These are phyloP conservation scores for Ondatra zibethicus DNA, from an alignment of 2,113 vertebrate genomes.

Conservation along the genomic window DNA sequence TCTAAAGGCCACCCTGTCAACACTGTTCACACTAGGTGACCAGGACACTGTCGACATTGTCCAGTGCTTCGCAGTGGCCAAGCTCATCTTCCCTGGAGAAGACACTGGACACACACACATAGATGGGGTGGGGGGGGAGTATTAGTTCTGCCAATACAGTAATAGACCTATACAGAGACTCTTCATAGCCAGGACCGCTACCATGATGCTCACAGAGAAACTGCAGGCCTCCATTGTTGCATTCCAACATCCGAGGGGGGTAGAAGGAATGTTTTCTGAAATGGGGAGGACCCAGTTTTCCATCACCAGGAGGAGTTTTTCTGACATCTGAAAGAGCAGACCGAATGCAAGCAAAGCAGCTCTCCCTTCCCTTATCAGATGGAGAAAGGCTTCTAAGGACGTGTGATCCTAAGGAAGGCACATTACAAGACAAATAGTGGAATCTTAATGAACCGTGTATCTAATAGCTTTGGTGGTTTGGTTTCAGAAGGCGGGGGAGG, in stretches of 20 bases:
- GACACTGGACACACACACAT: neutral
- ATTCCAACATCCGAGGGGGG: neutral
- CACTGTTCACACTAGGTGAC: neutral
- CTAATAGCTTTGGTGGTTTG: neutral
- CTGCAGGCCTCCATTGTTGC: neutral
- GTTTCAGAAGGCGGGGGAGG: neutral
- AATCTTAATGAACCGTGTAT: neutral
- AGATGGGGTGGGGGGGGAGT: neutral
- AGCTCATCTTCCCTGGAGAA: neutral
- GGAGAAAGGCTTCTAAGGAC: neutral
- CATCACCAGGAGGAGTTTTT: neutral
- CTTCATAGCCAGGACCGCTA: neutral
- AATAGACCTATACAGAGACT: neutral
- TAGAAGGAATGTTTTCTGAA: neutral
- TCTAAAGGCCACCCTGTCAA: neutral
- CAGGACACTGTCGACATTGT: neutral
- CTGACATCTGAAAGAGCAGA: neutral
- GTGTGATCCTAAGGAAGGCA: neutral
- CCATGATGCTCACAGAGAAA: neutral
- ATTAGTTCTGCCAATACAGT: neutral
- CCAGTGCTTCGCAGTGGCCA: rapidly evolving
- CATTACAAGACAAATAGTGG: neutral
- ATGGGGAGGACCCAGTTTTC: neutral
- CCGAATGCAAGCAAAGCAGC: neutral
- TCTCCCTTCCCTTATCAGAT: neutral